Evolutionary conservation across 1,140 invertebrate genomes (phyloP).

Genomic region (Solenopsis fugax): DNA sequence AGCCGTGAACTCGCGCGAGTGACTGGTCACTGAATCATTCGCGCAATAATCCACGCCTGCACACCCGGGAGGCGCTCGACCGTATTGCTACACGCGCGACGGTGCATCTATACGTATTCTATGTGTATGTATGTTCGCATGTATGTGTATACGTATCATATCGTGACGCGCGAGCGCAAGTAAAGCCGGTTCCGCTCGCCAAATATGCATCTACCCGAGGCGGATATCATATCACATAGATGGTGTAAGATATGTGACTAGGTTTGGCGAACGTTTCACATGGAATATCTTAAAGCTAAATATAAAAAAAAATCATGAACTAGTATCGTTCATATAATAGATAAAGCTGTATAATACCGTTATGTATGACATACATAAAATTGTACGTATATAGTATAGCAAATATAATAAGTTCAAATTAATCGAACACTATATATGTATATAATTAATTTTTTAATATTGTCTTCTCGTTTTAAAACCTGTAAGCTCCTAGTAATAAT

Average conservation of each 20-base stretch:
- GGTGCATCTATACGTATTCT: constrained; percentile 1
- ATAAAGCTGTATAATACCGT: neutral
- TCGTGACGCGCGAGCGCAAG: neutral
- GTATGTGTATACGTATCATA: neutral
- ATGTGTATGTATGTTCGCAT: neutral
- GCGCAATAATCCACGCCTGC: constrained; percentile 66
- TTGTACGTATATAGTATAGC: neutral
- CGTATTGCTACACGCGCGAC: constrained; percentile 31
- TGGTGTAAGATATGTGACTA: constrained; percentile 39
- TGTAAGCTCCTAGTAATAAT: neutral
- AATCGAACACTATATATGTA: neutral
- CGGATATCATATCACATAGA: constrained; percentile 41
- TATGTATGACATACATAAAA: neutral
- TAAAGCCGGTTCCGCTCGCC: constrained; percentile 44
- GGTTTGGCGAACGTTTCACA: constrained; percentile 1
- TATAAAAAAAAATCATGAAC: too few species aligned
- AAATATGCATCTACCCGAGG: constrained; percentile 34
- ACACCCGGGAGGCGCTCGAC: constrained; percentile 45
- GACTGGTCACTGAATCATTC: constrained; percentile 75
- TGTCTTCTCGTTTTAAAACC: neutral
- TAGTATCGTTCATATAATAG: neutral
- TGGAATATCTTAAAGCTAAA: constrained; percentile 14
- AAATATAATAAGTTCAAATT: neutral
- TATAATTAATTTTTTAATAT: neutral
- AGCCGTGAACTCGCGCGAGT: constrained; percentile 67